These are phyloP conservation scores for Cactoblastis cactorum DNA, from an alignment of 2,888 invertebrate genomes.

Conservation along the genomic window DNA sequence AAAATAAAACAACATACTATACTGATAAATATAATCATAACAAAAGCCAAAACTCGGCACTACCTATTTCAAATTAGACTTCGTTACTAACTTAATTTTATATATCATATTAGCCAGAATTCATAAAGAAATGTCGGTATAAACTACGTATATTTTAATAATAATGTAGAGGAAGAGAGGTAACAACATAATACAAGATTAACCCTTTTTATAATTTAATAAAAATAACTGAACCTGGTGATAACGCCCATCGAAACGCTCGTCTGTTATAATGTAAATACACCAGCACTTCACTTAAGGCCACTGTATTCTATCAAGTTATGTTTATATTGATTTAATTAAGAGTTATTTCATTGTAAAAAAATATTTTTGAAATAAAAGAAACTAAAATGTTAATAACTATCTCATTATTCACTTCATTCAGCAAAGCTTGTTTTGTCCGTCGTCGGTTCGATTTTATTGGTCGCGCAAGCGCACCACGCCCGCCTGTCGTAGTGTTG, in stretches of 20 bases:
- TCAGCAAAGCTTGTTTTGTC: slow-evolving; percentile 33
- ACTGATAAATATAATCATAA: too few relatives aligned
- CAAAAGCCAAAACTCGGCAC: neutral
- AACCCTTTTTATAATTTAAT: slow-evolving; percentile 65
- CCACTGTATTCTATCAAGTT: slow-evolving; percentile 18
- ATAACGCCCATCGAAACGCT: slow-evolving; percentile 72
- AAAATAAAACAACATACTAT: too few relatives aligned
- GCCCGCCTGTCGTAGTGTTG: slow-evolving; percentile 52
- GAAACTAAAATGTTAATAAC: slow-evolving; percentile 56
- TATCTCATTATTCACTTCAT: slow-evolving; percentile 61
- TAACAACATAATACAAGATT: slow-evolving; percentile 35
- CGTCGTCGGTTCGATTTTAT: slow-evolving; percentile 24
- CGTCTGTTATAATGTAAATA: slow-evolving; percentile 34
- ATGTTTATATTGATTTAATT: slow-evolving; percentile 21
- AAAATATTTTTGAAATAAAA: slow-evolving; percentile 49
- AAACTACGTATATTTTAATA: slow-evolving; percentile 1
- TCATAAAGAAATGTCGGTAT: neutral
- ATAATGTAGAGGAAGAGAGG: slow-evolving; percentile 14
- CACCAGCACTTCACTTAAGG: slow-evolving; percentile 29
- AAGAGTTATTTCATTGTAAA: slow-evolving; percentile 37
- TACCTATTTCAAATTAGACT: neutral
- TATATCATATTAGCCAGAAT: neutral
- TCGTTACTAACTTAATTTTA: neutral
- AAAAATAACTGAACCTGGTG: slow-evolving; percentile 67
- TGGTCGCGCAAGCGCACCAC: slow-evolving; percentile 75